Evolutionary conservation across 1,140 invertebrate species (phyloP).

Genomic region (Diplogasteroides magnus): DNA sequence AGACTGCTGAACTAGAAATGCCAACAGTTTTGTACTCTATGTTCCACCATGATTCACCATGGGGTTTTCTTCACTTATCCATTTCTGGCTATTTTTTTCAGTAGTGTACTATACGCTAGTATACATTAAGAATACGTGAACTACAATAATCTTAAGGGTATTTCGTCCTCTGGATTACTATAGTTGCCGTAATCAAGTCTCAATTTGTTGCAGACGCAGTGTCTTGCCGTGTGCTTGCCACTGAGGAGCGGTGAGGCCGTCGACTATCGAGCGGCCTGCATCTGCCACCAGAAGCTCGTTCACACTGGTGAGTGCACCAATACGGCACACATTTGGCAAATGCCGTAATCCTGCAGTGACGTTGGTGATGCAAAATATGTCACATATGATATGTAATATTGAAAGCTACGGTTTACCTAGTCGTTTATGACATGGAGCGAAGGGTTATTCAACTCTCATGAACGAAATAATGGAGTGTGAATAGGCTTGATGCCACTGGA

Average conservation of each 20-base stretch:
- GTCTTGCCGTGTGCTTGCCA: conserved; percentile 2
- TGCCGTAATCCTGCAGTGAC: too few relatives aligned
- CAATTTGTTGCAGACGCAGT: conserved; percentile 4
- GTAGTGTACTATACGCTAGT: not conserved
- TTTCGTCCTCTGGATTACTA: conserved; percentile 1
- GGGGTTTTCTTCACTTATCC: too few relatives aligned
- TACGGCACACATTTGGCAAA: too few relatives aligned
- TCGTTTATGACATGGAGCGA: too few relatives aligned
- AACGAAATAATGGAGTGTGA: not conserved
- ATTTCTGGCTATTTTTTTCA: not conserved
- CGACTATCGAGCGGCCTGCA: conserved; percentile 27
- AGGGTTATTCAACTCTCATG: too few relatives aligned
- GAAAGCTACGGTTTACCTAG: too few relatives aligned
- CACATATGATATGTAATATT: too few relatives aligned
- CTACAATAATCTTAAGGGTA: not conserved
- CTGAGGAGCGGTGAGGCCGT: not conserved
- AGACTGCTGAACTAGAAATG: too few relatives aligned
- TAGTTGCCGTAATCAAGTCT: conserved; percentile 4
- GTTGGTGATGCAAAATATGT: too few relatives aligned
- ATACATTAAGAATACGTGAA: not conserved
- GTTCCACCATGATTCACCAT: too few relatives aligned
- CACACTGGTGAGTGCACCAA: not conserved
- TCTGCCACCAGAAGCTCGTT: conserved; percentile 22
- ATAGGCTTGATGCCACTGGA: not conserved
- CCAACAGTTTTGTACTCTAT: too few relatives aligned